Evolutionary conservation across 2,797 vertebrate species (phyloP).

Genomic region (Ctenosaura bakeri): DNA sequence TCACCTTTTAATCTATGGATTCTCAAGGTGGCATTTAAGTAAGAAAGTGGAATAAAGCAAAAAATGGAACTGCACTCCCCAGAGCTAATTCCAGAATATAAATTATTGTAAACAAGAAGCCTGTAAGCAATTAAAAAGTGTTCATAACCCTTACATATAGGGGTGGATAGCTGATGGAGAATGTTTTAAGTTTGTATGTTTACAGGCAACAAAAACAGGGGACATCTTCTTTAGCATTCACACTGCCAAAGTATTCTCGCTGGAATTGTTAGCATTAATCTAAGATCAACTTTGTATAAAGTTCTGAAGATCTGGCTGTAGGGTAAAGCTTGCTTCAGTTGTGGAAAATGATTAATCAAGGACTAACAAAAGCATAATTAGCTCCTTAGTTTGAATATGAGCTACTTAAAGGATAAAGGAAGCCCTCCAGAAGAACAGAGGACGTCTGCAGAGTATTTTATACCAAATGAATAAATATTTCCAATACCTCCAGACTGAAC

Average conservation of each 20-base stretch:
- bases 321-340: background rate
- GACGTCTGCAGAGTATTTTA: background rate
- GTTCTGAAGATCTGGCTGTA: background rate
- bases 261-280: conserved; percentile 6
- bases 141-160: background rate
- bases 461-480: conserved; percentile 41
- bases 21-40: background rate
- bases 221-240: background rate
- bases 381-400: conserved; percentile 25
- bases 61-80: background rate
- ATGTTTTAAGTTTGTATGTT: background rate
- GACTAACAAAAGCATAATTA: conserved; percentile 24
- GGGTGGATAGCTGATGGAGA: background rate
- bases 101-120: background rate
- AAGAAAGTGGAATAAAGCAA: background rate
- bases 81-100: background rate
- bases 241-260: background rate
- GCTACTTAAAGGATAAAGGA: conserved; percentile 46
- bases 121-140: conserved; percentile 3
- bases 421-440: background rate
- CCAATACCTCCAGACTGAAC: background rate
- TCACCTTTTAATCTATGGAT: background rate
- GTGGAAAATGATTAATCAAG: background rate
- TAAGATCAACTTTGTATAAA: background rate
- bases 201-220: background rate